phyloP scores from a whole-genome alignment of 2,888 invertebrate species.

The Dryadula phaetusa region DNA sequence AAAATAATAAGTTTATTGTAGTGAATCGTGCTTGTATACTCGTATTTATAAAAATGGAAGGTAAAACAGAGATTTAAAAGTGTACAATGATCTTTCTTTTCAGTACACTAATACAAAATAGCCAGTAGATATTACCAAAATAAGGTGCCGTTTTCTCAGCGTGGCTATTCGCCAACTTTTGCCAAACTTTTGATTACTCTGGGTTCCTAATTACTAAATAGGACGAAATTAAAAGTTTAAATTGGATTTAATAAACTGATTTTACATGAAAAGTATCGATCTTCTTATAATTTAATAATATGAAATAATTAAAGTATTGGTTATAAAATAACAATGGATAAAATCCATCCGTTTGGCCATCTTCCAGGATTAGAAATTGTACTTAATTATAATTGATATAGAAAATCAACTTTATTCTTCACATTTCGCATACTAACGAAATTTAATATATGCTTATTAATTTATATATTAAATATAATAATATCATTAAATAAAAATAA shows the following conservation, averaged over 20 bases:
- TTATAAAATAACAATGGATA: too few relatives aligned
- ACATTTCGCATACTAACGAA: too few relatives aligned
- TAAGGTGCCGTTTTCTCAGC: not conserved
- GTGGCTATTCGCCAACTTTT: not conserved
- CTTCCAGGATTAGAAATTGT: too few relatives aligned
- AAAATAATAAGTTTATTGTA: too few relatives aligned
- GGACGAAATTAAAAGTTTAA: not conserved
- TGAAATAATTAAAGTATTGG: not conserved
- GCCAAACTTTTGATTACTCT: conserved; percentile 1
- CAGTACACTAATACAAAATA: not conserved
- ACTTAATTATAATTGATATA: too few relatives aligned
- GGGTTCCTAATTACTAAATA: not conserved
- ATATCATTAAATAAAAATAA: too few relatives aligned
- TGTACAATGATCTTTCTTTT: not conserved
- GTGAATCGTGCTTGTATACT: too few relatives aligned
- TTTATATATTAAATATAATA: too few relatives aligned
- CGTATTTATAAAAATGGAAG: too few relatives aligned
- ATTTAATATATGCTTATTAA: too few relatives aligned
- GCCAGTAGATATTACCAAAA: not conserved
- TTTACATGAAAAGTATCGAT: not conserved
- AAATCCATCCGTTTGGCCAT: too few relatives aligned
- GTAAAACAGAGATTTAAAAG: not conserved
- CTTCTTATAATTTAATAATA: not conserved
- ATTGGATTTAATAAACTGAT: not conserved
- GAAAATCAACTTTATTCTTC: too few relatives aligned